Evolutionary conservation across 1,140 invertebrate species (phyloP), one percentile per base, ranked within the genome.

Genomic region (Aphelinus certus): DNA sequence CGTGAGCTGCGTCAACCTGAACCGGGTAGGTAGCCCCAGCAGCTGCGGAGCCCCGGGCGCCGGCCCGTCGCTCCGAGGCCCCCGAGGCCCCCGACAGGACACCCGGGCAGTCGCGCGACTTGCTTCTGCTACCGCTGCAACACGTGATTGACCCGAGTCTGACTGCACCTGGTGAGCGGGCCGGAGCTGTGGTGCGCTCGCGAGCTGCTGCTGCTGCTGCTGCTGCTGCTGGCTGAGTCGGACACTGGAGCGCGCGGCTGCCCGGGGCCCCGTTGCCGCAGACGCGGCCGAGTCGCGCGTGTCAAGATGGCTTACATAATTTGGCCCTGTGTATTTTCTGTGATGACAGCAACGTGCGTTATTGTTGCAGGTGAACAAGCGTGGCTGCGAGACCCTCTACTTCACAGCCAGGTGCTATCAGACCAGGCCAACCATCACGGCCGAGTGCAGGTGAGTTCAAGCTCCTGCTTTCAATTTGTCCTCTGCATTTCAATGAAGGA

Each of bases 351-450:
- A 46, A 64, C 61, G 45, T 75, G 55, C 57, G 2, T 53, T 67
- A 26, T 45, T 1, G 47, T 84, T 85, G 65, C 77, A 88, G 86
- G 79, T 88, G n/a, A 83, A 86, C 81, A 87, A 84, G 79, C 81
- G 85, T 69, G 81, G 80, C 46, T 81, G 73, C 67, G 78, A 82
- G 45, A 88, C 73, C 49, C 71, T 84, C 7, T 79, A 84, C 57
- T 56, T 83, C 7, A 81, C 78, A 26, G 79, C 79, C 7, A 83
- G 79, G 56, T 82, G 77, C 51, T 80, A 83, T 60, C 80, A 83
- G 48, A 78, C 81, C 47, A 79, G 79, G 46, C 45, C 81, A 45
- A 75, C 77, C 6, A 47, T 79, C 58, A 83, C 81, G 75, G 79
- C 57, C 51, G 78, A 81, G 42, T 77, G 76, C 47, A 83, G 80